phyloP scores from a whole-genome alignment of 2,797 vertebrate genomes.

The Lepilemur septentrionalis region DNA sequence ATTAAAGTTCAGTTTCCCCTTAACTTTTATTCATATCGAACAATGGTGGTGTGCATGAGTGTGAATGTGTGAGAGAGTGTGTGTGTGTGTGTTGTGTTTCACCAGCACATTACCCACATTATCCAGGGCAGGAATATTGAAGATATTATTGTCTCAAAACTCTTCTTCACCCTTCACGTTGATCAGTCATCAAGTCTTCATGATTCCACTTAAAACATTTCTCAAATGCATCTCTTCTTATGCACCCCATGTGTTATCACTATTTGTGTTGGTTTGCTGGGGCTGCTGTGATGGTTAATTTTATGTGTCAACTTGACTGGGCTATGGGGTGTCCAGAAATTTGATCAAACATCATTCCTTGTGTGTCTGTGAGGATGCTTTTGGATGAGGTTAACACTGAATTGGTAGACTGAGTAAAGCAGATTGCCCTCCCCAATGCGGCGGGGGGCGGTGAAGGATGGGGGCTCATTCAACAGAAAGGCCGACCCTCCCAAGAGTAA shows the following conservation, averaged over 20 bases:
- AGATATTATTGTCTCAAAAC: neutral
- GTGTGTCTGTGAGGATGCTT: neutral
- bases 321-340: neutral
- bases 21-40: neutral
- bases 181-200: neutral
- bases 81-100: neutral
- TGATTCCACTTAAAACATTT: neutral
- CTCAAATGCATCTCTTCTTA: neutral
- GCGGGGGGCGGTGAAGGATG: no score
- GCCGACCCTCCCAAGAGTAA: neutral
- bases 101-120: neutral
- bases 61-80: rapidly evolving
- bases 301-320: neutral
- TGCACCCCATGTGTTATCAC: neutral
- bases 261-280: neutral
- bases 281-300: neutral
- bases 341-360: neutral
- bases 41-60: neutral
- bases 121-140: neutral
- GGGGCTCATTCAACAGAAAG: neutral
- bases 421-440: neutral
- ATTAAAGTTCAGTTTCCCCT: constrained; percentile 2
- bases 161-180: constrained; percentile 66
- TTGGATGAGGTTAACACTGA: neutral
- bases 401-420: neutral